Evolutionary conservation across 2,113 vertebrate genomes (phyloP), one percentile per base, ranked within the genome.

Genomic region (Bagarius yarrelli): DNA sequence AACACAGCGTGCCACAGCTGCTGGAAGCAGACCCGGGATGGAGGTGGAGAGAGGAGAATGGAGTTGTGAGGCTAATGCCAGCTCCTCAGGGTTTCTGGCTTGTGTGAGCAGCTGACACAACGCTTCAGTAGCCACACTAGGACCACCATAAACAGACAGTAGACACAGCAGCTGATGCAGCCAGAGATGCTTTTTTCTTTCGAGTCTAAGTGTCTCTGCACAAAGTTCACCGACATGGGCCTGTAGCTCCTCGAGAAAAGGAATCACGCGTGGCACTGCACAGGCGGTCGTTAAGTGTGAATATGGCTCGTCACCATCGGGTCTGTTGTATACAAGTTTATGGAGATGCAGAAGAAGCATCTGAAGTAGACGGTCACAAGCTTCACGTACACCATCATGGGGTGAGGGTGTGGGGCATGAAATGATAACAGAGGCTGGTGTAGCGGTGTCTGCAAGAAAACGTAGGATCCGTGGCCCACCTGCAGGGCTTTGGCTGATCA

Each of bases 101-200:
- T 94, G 89, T 2, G 94, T 94, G 76, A 98, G 92, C 1, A 98
- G 89, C 79, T 94, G 92, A 78, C 95, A 95, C n/a, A 98, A 88
- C 0, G 95, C 94, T 67, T 98, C 95, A 0, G 96, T 93, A 53
- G 95, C 95, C 13, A 95, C 93, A 14, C 93, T 95, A 0, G 95
- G 93, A 2, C 95, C 94, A 0, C 94, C 93, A 0, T 97, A 97
- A 6, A 96, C 94, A 0, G 95, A 95, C 0, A 98, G 87, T 11
- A 98, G 90, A 15, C 92, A 94, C 0, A 98, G 83, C 3, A 98
- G 92, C 83, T 97, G 97, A 85, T 98, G 97, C 59, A 95, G 93
- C 97, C 96, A 98, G 0, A 97, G 94, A 36, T 95, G 95, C 0
- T 96, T 93, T 78, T 97, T 96, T 2, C 96, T 85, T 80, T 98